Conservation (phyloP, 2,113 vertebrate species). For the Gavia stellata region DNA sequence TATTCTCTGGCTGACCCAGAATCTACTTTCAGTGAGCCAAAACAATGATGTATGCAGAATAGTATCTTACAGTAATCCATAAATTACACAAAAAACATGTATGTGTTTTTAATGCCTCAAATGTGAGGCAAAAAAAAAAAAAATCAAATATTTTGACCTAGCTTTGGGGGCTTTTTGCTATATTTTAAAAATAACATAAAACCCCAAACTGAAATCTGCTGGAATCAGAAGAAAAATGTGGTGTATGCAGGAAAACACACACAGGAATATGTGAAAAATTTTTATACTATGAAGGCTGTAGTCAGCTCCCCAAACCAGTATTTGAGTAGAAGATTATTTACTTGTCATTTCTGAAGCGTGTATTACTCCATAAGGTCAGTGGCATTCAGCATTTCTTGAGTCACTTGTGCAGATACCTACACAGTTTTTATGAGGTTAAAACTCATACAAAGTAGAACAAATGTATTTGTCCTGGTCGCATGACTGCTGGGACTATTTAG, state of each 20-base stretch:
- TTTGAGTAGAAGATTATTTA: not conserved
- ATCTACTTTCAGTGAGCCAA: not conserved
- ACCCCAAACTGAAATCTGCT: not conserved
- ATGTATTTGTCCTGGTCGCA: not conserved
- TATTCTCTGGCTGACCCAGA: constrained; percentile 44
- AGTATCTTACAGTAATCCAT: not conserved
- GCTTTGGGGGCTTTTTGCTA: not conserved
- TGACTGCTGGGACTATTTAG: not conserved
- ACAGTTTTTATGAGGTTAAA: not conserved
- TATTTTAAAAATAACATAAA: not conserved
- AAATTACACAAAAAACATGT: not conserved
- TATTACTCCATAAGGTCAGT: not conserved
- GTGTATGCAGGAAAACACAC: not conserved
- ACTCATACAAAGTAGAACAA: not conserved
- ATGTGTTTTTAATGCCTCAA: not conserved
- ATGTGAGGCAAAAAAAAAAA: not conserved
- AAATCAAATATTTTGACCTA: not conserved
- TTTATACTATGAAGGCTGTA: not conserved
- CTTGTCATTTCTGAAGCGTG: not conserved
- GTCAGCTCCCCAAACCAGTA: not conserved
- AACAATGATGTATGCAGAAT: constrained; percentile 7
- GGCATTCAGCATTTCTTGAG: not conserved
- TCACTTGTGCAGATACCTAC: not conserved
- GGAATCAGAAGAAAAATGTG: not conserved
- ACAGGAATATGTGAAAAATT: not conserved